Percentiles rank a stretch among this genome's conserved stretches.
Conservation (phyloP, 2,888 invertebrate genomes). For the Erebia aethiops region DNA sequence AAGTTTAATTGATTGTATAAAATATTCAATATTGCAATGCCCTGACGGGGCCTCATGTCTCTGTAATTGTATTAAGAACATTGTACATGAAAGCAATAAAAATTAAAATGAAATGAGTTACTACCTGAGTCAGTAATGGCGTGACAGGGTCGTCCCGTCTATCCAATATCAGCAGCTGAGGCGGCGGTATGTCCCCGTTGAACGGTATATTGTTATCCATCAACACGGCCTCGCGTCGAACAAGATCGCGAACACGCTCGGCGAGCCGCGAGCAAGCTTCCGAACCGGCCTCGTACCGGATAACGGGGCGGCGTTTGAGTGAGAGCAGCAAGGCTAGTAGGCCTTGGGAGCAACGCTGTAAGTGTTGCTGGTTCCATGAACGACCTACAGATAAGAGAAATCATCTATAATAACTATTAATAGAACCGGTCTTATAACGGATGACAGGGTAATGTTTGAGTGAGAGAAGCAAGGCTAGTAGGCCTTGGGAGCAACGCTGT, state of each 20-base stretch:
- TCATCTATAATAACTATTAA: no score
- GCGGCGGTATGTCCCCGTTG: slow-evolving; percentile 88
- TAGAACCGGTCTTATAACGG: slow-evolving; percentile 93
- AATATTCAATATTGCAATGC: no score
- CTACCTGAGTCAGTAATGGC: slow-evolving; percentile 95
- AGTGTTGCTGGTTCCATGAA: slow-evolving; percentile 89
- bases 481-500: slow-evolving; percentile 91
- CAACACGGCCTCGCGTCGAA: slow-evolving; percentile 93
- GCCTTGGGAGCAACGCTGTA: slow-evolving; percentile 92
- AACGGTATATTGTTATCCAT: slow-evolving; percentile 93
- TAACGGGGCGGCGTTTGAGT: slow-evolving; percentile 93
- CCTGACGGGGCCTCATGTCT: no score
- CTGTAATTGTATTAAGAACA: no score
- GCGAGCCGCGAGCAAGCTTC: slow-evolving; percentile 92
- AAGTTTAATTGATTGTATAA: no score
- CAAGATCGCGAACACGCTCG: slow-evolving; percentile 91
- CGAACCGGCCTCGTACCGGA: slow-evolving; percentile 94
- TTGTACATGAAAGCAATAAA: no score
- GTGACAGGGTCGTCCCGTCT: slow-evolving; percentile 97
- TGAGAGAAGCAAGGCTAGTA: slow-evolving; percentile 93
- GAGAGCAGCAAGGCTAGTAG: slow-evolving; percentile 93
- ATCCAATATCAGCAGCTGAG: slow-evolving; percentile 94
- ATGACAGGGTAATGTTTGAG: slow-evolving; percentile 95
- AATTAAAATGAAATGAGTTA: no score
- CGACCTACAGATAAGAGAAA: slow-evolving; percentile 69